Conservation (phyloP, 35 echinoderm and acorn worm species). For the Stichopus chloronotus region DNA sequence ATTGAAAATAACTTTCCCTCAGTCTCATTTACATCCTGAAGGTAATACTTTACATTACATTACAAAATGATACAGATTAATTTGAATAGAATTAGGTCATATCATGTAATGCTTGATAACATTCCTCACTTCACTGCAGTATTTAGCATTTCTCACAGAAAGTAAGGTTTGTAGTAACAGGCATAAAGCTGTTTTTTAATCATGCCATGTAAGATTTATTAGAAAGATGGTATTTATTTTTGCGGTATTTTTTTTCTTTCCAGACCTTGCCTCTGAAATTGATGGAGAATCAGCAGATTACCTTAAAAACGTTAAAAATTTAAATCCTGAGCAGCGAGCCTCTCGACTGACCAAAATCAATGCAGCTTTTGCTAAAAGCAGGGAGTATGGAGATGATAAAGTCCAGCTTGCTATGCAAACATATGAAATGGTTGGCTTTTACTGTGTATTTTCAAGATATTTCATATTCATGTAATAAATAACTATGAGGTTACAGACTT, state of each 20-base stretch:
- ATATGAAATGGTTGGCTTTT: slow-evolving; percentile 89
- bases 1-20: too few species aligned
- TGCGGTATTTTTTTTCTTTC: not conserved
- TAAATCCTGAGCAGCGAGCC: slow-evolving; percentile 73
- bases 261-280: slow-evolving; percentile 83
- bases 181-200: too few species aligned
- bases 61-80: too few species aligned
- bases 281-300: slow-evolving; percentile 82
- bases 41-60: too few species aligned
- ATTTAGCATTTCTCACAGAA: too few species aligned
- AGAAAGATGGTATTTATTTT: too few species aligned
- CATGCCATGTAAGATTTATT: too few species aligned
- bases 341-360: slow-evolving; percentile 81
- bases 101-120: too few species aligned
- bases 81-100: too few species aligned
- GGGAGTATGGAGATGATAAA: slow-evolving; percentile 95
- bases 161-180: too few species aligned
- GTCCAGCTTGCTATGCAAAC: slow-evolving; percentile 99
- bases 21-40: too few species aligned
- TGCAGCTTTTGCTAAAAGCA: slow-evolving; percentile 82
- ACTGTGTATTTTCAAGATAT: not conserved
- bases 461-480: not conserved
- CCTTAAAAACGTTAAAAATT: slow-evolving; percentile 67
- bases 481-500: not conserved
- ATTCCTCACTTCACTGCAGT: too few species aligned